A percentile compares a stretch with the other conserved stretches of the same genome.
Evolutionary conservation across 2,113 vertebrate genomes (phyloP).

Genomic region (Leucosticte australis): DNA sequence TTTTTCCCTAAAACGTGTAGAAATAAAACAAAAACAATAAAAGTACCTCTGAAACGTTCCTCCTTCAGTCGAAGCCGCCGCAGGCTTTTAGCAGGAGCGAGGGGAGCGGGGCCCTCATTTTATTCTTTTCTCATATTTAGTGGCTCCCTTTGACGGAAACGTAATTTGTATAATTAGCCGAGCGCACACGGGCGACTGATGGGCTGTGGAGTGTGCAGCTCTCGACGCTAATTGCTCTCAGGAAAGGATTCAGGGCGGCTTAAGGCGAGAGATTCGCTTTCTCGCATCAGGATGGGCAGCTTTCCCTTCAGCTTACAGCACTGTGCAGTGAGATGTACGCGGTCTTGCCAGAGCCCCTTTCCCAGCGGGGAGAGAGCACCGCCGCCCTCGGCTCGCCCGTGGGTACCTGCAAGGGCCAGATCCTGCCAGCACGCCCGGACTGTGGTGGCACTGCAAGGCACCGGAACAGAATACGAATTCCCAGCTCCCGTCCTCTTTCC

Average conservation of each 20-base stretch:
- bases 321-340: neutral
- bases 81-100: slow-evolving; percentile 1
- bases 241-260: slow-evolving; percentile 47
- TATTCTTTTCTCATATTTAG: slow-evolving; percentile 46
- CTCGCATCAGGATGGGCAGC: neutral
- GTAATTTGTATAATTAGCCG: slow-evolving; percentile 74
- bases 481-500: neutral
- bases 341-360: neutral
- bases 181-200: slow-evolving; percentile 40
- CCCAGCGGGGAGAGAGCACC: neutral
- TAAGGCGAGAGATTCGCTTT: slow-evolving; percentile 10
- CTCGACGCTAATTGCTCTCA: slow-evolving; percentile 67
- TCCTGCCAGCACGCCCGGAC: neutral
- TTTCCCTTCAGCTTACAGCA: neutral
- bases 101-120: neutral
- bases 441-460: neutral
- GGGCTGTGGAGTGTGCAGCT: slow-evolving; percentile 43
- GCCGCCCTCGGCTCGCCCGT: neutral
- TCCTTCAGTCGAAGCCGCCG: neutral
- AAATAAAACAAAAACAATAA: neutral
- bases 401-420: neutral
- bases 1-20: neutral
- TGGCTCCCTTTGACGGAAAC: slow-evolving; percentile 59
- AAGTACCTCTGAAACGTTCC: neutral
- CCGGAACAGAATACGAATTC: neutral